Conservation (phyloP, 2,797 vertebrate species). For the Trachops cirrhosus region DNA sequence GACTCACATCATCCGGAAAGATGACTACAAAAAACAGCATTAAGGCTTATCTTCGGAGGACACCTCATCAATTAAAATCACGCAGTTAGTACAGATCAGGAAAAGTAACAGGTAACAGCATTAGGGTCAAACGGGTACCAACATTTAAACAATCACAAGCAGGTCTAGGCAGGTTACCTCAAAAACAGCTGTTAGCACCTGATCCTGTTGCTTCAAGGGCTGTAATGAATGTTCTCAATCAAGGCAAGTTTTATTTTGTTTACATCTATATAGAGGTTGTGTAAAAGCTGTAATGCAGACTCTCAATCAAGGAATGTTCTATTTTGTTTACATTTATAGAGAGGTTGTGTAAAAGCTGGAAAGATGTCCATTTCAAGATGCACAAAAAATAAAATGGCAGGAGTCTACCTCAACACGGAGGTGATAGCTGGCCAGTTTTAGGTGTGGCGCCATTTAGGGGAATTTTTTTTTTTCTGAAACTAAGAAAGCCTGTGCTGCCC, state of each 20-base stretch:
- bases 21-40: neutral
- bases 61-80: neutral
- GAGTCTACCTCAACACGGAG: neutral
- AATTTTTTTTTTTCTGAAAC: neutral
- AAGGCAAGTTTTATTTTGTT: neutral
- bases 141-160: neutral
- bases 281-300: neutral
- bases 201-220: neutral
- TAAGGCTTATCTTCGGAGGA: neutral
- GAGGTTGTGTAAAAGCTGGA: neutral
- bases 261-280: neutral
- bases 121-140: neutral
- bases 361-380: neutral
- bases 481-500: neutral
- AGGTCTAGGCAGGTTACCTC: neutral
- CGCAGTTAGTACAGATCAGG: neutral
- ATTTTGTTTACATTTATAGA: neutral
- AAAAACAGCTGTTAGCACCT: neutral
- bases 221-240: neutral
- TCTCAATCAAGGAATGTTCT: neutral
- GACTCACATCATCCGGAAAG: neutral
- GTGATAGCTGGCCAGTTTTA: neutral
- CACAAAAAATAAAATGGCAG: neutral
- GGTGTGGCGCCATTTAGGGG: neutral
- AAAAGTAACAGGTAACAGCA: neutral